Base-by-base conservation (phyloP, 2,113 vertebrate species). In the Gracilinanus agilis region DNA sequence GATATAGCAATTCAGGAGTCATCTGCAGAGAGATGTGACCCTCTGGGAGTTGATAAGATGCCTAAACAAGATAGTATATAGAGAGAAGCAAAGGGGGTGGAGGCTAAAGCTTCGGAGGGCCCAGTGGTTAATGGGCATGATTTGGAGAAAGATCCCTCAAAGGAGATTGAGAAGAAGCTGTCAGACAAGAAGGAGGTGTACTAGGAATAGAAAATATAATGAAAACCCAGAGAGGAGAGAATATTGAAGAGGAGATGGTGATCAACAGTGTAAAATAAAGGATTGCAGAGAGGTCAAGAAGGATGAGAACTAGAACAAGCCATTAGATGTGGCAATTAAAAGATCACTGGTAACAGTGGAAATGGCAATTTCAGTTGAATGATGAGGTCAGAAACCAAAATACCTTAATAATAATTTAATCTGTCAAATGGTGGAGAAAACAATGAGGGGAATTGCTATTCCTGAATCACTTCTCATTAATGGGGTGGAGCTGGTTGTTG, bases 381-480 rank as follows among this genome's bases (percentile, higher is more conserved):
- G 67, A 83, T 83, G n/a, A 83, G 67, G 67, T 83, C n/a, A 83
- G 67, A 83, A 83, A 83, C 67, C 67, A 83, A 83, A 83, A 40
- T n/a, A 83, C 67, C 67, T 83, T 83, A 40, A 40, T 83, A n/a
- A n/a, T 83, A 83, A 40, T 83, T 83, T 83, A 83, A 83, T 40
- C 67, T 83, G 67, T 83, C 67, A 83, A 83, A 83, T 23, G n/a
- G 16, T 83, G n/a, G n/a, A 83, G 19, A 23, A 40, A 40, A 19
- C 19, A 83, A 75, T 12, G 19, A 40, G n/a, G n/a, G 19, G 67
- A 40, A 83, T 83, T 40, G n/a, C n/a, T 83, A 83, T 83, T 83
- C n/a, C 19, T 40, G 67, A 83, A 16, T 34, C 67, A 83, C 8
- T 83, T 83, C n/a, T 83, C n/a, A 83, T 83, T 19, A 40, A 40